phyloP scores from a whole-genome alignment of 2,113 vertebrate genomes.

The Corythoichthys intestinalis region DNA sequence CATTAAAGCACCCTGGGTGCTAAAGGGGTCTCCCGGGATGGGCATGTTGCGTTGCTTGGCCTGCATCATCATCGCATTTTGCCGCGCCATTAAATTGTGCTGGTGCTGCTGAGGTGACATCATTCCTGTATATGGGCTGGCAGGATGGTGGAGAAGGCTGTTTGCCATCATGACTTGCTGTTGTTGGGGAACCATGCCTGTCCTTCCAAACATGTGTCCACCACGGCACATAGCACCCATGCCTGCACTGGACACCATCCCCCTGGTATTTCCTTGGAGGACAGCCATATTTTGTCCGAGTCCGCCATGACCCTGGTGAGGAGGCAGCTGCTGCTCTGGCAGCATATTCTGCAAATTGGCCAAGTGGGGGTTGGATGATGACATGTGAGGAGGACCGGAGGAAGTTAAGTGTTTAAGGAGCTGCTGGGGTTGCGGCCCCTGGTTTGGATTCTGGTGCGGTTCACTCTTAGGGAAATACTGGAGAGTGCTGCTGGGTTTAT shows the following conservation, averaged over 20 bases:
- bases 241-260: conserved; percentile 74
- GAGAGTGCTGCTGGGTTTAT: conserved; percentile 97
- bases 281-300: conserved; percentile 76
- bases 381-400: conserved; percentile 54
- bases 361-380: conserved; percentile 89
- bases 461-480: conserved; percentile 97
- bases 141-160: conserved; percentile 74
- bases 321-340: conserved; percentile 84
- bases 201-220: conserved; percentile 91
- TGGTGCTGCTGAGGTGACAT: conserved; percentile 84
- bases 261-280: conserved; percentile 70
- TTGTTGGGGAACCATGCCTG: conserved; percentile 79
- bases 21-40: conserved; percentile 85
- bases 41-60: conserved; percentile 87
- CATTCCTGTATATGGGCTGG: conserved; percentile 79
- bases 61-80: conserved; percentile 97
- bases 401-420: conserved; percentile 73
- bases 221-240: conserved; percentile 86
- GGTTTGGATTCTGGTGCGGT: conserved; percentile 62
- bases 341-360: conserved; percentile 98
- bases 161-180: conserved; percentile 83
- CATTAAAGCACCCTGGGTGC: conserved; percentile 83
- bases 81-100: conserved; percentile 86
- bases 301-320: conserved; percentile 68
- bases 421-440: conserved; percentile 61